Percentiles rank a stretch among this genome's conserved stretches.
Conservation (phyloP, 2,797 vertebrate genomes). For the Tarsius wallacei region DNA sequence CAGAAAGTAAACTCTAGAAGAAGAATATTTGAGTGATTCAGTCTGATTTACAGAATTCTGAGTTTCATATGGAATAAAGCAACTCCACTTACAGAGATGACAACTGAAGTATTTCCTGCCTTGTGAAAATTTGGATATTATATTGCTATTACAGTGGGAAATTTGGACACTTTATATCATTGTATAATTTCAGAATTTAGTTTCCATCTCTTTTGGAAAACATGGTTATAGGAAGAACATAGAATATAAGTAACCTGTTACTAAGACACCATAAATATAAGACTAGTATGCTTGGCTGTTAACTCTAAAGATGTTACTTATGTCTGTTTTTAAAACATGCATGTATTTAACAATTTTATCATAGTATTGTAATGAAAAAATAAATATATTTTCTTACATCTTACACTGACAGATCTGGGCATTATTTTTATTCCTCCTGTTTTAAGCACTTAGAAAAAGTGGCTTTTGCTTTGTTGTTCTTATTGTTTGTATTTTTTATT, state of each 20-base stretch:
- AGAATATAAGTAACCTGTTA: slow-evolving; percentile 87
- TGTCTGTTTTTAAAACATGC: slow-evolving; percentile 89
- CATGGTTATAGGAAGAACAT: slow-evolving; percentile 78
- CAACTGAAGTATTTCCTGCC: slow-evolving; percentile 55
- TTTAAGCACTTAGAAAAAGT: neutral
- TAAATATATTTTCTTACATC: slow-evolving; percentile 94
- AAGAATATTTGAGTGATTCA: slow-evolving; percentile 20
- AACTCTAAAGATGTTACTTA: slow-evolving; percentile 89
- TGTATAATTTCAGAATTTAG: slow-evolving; percentile 87
- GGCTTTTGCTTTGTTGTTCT: neutral
- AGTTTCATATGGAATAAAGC: slow-evolving; percentile 44
- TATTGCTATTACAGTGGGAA: slow-evolving; percentile 67
- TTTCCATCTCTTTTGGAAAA: slow-evolving; percentile 83
- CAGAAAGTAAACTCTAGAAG: neutral
- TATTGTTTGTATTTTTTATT: neutral
- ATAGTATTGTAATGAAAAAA: slow-evolving; percentile 91
- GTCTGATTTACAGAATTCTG: slow-evolving; percentile 27
- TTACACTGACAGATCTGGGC: slow-evolving; percentile 78
- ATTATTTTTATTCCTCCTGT: slow-evolving; percentile 37
- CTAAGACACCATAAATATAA: slow-evolving; percentile 87
- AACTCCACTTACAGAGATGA: slow-evolving; percentile 8
- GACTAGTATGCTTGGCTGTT: slow-evolving; percentile 89
- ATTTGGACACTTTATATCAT: slow-evolving; percentile 79
- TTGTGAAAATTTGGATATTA: slow-evolving; percentile 61
- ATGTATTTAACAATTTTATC: slow-evolving; percentile 92